Percentiles rank a stretch among this genome's conserved stretches.
phyloP scores from a whole-genome alignment of 1,140 invertebrate species.

The Pantala flavescens region DNA sequence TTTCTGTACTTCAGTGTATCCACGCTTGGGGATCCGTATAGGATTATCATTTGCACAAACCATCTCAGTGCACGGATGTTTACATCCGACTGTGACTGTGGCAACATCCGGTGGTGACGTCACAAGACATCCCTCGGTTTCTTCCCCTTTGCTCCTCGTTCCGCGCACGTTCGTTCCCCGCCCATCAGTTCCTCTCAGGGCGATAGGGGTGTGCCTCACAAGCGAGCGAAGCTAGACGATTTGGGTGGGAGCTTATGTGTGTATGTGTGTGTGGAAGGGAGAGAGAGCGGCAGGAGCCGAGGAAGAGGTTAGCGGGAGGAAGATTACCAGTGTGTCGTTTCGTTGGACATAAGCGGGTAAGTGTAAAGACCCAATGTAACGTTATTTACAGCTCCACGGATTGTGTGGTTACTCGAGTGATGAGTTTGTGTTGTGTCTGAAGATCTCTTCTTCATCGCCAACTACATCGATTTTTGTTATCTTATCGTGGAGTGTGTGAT shows the following conservation, averaged over 20 bases:
- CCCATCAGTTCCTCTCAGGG: not conserved
- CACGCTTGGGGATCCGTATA: not conserved
- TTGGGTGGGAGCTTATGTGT: constrained; percentile 7
- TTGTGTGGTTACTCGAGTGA: not conserved
- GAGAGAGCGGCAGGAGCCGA: not conserved
- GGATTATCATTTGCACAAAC: not conserved
- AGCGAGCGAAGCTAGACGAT: not conserved
- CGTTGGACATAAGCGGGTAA: not conserved
- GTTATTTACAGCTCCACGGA: not conserved
- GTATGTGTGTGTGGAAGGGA: constrained; percentile 4
- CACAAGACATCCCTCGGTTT: constrained; percentile 4
- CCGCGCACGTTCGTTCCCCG: not conserved
- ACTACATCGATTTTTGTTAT: not conserved
- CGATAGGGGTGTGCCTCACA: constrained; percentile 6
- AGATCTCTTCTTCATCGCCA: not conserved
- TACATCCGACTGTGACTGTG: constrained; percentile 3
- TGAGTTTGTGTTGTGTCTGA: not conserved
- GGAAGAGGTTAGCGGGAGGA: not conserved
- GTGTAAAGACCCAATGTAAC: not conserved
- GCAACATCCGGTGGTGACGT: constrained; percentile 6
- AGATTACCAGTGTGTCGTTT: not conserved
- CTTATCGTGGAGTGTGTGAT: constrained; percentile 7
- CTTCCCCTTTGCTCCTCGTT: not conserved
- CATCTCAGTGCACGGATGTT: not conserved
- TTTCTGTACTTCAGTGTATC: not conserved